These are phyloP conservation scores for Prionace glauca DNA, from an alignment of 2,797 vertebrate species.

Conservation along the genomic window DNA sequence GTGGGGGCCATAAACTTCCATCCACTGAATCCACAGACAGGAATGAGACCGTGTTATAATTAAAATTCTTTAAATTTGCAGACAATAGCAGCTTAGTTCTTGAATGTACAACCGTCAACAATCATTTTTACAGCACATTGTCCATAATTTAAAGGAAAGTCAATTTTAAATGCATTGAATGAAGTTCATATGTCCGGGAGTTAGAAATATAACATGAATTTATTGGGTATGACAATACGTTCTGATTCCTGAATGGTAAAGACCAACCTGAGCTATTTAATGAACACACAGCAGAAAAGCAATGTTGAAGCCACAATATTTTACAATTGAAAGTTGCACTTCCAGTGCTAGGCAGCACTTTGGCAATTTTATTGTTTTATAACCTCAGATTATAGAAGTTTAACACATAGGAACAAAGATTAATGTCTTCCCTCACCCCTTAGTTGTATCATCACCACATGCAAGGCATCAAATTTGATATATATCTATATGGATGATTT, in stretches of 20 bases:
- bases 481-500: not conserved
- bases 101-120: no score
- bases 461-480: not conserved
- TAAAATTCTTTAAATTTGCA: no score
- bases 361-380: not conserved
- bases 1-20: no score
- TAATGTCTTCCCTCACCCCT: not conserved
- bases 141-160: no score
- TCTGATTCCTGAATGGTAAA: not conserved
- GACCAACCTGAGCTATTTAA: not conserved
- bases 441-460: not conserved
- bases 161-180: no score
- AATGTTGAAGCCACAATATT: not conserved
- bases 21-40: no score
- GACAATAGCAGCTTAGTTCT: no score
- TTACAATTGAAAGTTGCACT: not conserved
- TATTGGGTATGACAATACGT: no score
- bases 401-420: not conserved
- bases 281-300: not conserved
- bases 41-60: no score
- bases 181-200: no score
- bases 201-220: no score
- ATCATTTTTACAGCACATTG: no score
- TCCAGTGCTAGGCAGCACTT: not conserved
- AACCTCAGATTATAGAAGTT: not conserved